A percentile compares a stretch with the other conserved stretches of the same genome.
Evolutionary conservation across 1,140 invertebrate species (phyloP).

Genomic region (Macrobrachium nipponense): DNA sequence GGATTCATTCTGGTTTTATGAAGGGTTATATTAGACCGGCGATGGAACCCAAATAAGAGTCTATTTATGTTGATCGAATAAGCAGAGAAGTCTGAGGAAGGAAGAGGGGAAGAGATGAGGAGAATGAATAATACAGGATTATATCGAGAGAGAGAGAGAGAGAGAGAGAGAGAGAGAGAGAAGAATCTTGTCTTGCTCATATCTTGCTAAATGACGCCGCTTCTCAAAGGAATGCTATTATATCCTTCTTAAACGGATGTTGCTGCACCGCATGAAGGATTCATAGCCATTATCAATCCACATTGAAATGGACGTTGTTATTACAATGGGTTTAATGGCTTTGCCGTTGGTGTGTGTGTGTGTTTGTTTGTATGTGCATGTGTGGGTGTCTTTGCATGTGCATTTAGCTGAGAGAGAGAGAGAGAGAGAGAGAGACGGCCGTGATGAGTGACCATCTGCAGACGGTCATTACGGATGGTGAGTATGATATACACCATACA

Average conservation of each 20-base stretch:
- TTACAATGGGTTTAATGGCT: not conserved
- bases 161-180: not conserved
- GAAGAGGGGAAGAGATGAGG: not conserved
- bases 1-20: no score
- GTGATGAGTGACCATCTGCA: no score
- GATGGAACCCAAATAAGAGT: not conserved
- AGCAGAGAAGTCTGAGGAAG: not conserved
- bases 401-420: conserved; percentile 10
- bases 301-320: no score
- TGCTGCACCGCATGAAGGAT: no score
- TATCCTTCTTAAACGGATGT: no score
- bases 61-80: not conserved
- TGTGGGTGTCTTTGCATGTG: conserved; percentile 27
- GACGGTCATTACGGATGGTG: no score
- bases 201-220: no score
- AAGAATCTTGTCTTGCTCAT: not conserved
- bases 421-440: not conserved
- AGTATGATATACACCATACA: no score
- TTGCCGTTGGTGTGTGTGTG: conserved; percentile 11
- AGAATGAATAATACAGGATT: not conserved
- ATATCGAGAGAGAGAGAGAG: not conserved
- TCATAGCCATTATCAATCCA: no score
- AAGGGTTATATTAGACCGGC: no score
- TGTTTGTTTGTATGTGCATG: not conserved
- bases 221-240: no score